Conservation (phyloP, 2,888 invertebrate genomes). For the Epsilonema sp. region DNA sequence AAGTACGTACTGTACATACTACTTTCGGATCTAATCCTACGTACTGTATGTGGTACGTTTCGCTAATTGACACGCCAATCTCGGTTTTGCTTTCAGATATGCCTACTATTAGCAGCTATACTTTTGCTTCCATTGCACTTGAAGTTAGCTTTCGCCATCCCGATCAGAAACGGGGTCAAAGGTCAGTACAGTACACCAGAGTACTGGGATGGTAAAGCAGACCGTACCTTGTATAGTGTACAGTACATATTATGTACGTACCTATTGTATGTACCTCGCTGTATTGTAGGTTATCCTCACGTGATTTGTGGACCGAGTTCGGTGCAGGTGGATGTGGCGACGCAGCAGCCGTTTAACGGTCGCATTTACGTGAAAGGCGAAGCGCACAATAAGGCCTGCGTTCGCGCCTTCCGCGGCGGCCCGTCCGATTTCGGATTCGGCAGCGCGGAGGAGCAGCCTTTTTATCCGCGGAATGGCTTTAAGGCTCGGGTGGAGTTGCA, state of each 20-base stretch:
- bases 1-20: too few species aligned
- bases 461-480: background rate
- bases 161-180: slow-evolving; percentile 6
- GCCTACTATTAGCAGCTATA: too few species aligned
- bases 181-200: too few species aligned
- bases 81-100: background rate
- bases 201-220: too few species aligned
- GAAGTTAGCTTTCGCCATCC: background rate
- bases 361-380: slow-evolving; percentile 25
- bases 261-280: too few species aligned
- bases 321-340: slow-evolving; percentile 16
- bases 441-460: background rate
- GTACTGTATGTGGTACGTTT: too few species aligned
- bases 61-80: background rate
- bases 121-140: too few species aligned
- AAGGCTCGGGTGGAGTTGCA: too few species aligned
- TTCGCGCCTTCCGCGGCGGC: background rate
- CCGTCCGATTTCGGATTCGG: background rate
- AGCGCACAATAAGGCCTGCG: slow-evolving; percentile 7
- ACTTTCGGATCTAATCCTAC: too few species aligned
- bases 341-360: slow-evolving; percentile 16
- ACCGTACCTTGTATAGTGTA: too few species aligned
- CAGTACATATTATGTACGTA: too few species aligned
- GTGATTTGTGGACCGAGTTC: slow-evolving; percentile 19
- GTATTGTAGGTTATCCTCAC: slow-evolving; percentile 19